These are phyloP conservation scores for Clistopyga incitator DNA, from an alignment of 2,888 invertebrate genomes.

Conservation along the genomic window DNA sequence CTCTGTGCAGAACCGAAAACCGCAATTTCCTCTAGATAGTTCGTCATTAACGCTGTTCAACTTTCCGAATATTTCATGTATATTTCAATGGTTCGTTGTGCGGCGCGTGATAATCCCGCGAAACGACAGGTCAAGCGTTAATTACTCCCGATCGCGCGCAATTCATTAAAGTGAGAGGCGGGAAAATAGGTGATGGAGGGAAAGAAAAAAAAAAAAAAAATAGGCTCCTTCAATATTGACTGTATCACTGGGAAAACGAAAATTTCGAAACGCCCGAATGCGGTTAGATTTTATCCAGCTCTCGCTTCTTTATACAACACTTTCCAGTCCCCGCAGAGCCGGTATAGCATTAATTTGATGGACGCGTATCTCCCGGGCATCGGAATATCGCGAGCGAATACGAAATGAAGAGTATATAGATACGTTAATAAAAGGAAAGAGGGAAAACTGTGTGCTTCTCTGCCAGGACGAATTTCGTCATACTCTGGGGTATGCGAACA, in stretches of 20 bases:
- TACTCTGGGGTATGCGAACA: conserved; percentile 13
- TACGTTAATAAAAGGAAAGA: conserved; percentile 48
- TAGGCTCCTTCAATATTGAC: conserved; percentile 40
- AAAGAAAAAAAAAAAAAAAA: conserved; percentile 17
- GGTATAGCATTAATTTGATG: conserved; percentile 61
- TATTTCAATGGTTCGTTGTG: conserved; percentile 20
- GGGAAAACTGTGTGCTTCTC: conserved; percentile 39
- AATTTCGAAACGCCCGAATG: conserved; percentile 10
- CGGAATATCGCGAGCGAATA: conserved; percentile 43
- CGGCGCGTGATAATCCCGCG: neutral
- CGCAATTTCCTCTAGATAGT: conserved; percentile 35
- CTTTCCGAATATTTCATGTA: conserved; percentile 49
- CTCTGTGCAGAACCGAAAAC: conserved; percentile 5
- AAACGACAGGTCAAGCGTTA: conserved; percentile 15
- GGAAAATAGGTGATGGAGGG: neutral
- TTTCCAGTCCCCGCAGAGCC: neutral
- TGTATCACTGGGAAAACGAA: conserved; percentile 32
- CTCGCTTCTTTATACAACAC: conserved; percentile 7
- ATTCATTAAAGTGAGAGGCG: conserved; percentile 7
- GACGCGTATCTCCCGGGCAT: conserved; percentile 59
- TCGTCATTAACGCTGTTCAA: conserved; percentile 55
- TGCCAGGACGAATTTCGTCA: conserved; percentile 41
- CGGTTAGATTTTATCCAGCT: conserved; percentile 26
- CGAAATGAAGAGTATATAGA: conserved; percentile 44
- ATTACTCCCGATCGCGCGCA: conserved; percentile 14